Percentiles rank a stretch among this genome's conserved stretches.
Evolutionary conservation across 1,140 invertebrate species (phyloP).

Genomic region (Uloborus diversus): DNA sequence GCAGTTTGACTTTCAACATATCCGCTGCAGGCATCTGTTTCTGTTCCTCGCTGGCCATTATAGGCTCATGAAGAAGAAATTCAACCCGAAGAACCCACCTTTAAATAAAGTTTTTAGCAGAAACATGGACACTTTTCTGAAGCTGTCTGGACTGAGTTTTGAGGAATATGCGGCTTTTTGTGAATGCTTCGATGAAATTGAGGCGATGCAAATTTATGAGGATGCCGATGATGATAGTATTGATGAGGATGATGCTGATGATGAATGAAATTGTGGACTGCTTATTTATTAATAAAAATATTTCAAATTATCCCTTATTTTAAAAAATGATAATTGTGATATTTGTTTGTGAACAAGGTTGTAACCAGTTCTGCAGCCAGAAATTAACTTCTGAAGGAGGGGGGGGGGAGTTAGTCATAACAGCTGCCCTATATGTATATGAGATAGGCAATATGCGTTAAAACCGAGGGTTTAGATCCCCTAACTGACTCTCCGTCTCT

Average conservation of each 20-base stretch:
- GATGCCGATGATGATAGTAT: neutral
- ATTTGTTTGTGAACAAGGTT: too few species aligned
- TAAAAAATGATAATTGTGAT: too few species aligned
- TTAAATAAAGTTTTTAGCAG: conserved; percentile 32
- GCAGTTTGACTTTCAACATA: conserved; percentile 26
- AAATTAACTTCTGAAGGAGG: too few species aligned
- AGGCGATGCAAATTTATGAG: neutral
- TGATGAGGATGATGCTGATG: conserved; percentile 11
- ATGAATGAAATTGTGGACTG: too few species aligned
- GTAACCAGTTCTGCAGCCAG: too few species aligned
- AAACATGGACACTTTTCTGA: conserved; percentile 30
- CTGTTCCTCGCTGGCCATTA: conserved; percentile 1
- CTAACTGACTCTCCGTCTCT: too few species aligned
- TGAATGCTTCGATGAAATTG: neutral
- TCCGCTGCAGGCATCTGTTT: conserved; percentile 19
- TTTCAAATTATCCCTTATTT: too few species aligned
- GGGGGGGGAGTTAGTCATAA: too few species aligned
- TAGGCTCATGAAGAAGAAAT: neutral
- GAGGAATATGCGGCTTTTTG: conserved; percentile 35
- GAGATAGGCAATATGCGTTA: too few species aligned
- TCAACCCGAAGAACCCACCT: conserved; percentile 27
- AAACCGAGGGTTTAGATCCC: too few species aligned
- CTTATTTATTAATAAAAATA: too few species aligned
- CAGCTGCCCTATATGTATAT: too few species aligned
- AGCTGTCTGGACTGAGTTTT: conserved; percentile 14